phyloP scores from a whole-genome alignment of 2,888 invertebrate genomes.

The Bruchidius siliquastri region DNA sequence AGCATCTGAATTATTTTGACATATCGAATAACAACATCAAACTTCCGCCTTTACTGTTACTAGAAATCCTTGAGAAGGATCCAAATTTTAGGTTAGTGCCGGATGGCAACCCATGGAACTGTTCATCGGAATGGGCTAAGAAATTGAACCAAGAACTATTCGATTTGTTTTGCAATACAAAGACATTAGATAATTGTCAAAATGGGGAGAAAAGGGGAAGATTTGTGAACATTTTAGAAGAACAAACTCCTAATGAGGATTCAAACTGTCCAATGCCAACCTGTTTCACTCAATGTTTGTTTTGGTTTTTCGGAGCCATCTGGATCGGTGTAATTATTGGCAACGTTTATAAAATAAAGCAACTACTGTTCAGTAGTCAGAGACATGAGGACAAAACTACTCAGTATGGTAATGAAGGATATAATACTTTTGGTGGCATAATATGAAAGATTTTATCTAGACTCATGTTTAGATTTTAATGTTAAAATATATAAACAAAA shows the following conservation, averaged over 20 bases:
- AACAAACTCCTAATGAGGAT: background rate
- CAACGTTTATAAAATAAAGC: conserved; percentile 24
- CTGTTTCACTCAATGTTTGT: conserved; percentile 21
- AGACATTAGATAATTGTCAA: background rate
- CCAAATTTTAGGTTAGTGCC: background rate
- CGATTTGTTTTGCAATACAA: background rate
- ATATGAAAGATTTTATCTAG: background rate
- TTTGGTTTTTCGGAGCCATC: conserved; percentile 25
- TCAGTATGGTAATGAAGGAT: conserved; percentile 25
- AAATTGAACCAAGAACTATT: background rate
- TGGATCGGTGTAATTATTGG: conserved; percentile 32
- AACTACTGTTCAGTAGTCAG: conserved; percentile 15
- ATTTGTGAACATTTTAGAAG: background rate
- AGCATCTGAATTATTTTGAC: background rate
- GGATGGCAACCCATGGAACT: background rate
- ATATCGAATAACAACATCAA: background rate
- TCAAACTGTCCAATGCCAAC: background rate
- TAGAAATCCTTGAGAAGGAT: background rate
- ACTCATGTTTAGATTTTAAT: background rate
- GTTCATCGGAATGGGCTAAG: background rate
- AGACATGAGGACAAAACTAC: conserved; percentile 19
- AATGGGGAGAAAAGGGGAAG: background rate
- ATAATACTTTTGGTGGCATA: background rate
- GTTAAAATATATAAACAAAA: too few relatives aligned
- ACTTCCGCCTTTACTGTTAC: background rate